Conservation (phyloP, 2,797 vertebrate genomes). For the Rallus crepitans region DNA sequence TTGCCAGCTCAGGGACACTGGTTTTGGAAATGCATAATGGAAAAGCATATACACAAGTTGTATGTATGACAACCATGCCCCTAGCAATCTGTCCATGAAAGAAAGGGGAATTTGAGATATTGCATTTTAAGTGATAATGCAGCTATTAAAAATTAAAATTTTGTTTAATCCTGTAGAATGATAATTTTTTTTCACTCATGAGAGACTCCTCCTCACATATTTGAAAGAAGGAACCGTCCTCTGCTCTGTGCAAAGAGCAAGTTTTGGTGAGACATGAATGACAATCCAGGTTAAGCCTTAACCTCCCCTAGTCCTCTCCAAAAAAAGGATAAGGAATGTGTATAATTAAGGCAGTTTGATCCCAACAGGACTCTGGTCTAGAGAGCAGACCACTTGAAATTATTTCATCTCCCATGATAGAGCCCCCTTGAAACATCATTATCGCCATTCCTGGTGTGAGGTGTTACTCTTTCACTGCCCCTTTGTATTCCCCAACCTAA, state of each 20-base stretch:
- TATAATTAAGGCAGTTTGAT: neutral
- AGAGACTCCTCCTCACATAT: neutral
- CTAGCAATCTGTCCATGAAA: accelerated
- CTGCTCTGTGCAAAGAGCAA: neutral
- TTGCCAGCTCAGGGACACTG: neutral
- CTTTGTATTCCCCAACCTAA: neutral
- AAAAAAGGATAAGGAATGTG: neutral
- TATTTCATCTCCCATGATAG: neutral
- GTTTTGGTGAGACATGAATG: neutral
- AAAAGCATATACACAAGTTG: accelerated
- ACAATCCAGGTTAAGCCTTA: neutral
- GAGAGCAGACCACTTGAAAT: neutral
- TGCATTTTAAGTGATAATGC: neutral
- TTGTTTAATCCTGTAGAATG: neutral
- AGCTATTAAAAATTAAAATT: neutral
- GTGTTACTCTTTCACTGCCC: neutral
- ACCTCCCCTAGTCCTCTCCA: neutral
- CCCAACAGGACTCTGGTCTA: neutral
- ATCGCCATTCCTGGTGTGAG: accelerated
- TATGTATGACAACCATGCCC: neutral
- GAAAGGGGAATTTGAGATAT: neutral
- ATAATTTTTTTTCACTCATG: neutral
- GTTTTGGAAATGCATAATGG: neutral
- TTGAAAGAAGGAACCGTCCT: accelerated
- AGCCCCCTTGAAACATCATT: neutral